Conservation (phyloP, 2,797 vertebrate genomes). For the Distichodus sexfasciatus region DNA sequence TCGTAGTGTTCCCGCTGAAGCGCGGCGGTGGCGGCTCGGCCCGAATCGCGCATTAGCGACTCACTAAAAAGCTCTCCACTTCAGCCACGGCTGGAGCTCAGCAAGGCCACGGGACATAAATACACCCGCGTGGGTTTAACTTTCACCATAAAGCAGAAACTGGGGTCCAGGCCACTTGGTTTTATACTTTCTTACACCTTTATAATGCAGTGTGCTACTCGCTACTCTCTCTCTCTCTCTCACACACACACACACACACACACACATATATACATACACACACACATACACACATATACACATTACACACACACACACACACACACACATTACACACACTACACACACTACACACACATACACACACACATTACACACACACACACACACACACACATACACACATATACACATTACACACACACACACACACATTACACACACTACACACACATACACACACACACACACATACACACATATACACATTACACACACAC, state of each 20-base stretch:
- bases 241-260: neutral
- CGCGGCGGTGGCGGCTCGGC: neutral
- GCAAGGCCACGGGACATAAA: conserved; percentile 41
- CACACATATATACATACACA: neutral
- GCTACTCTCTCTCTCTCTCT: conserved; percentile 4
- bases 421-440: too few relatives aligned
- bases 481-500: too few relatives aligned
- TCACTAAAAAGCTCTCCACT: too few relatives aligned
- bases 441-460: too few relatives aligned
- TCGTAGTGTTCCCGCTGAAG: conserved; percentile 37
- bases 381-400: conserved; percentile 19
- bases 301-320: too few relatives aligned
- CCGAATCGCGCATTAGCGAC: too few relatives aligned
- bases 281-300: conserved; percentile 1
- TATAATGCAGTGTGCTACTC: conserved; percentile 13
- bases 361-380: conserved; percentile 18
- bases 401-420: too few relatives aligned
- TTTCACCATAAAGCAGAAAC: conserved; percentile 34
- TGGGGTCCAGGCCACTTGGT: conserved; percentile 31
- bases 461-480: too few relatives aligned
- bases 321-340: too few relatives aligned
- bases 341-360: too few relatives aligned
- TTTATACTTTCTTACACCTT: conserved; percentile 29
- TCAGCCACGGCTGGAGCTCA: too few relatives aligned
- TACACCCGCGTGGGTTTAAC: conserved; percentile 43